Percentiles rank a stretch among this genome's conserved stretches.
Conservation (phyloP, 2,797 vertebrate genomes). For the Pachyuromys duprasi region DNA sequence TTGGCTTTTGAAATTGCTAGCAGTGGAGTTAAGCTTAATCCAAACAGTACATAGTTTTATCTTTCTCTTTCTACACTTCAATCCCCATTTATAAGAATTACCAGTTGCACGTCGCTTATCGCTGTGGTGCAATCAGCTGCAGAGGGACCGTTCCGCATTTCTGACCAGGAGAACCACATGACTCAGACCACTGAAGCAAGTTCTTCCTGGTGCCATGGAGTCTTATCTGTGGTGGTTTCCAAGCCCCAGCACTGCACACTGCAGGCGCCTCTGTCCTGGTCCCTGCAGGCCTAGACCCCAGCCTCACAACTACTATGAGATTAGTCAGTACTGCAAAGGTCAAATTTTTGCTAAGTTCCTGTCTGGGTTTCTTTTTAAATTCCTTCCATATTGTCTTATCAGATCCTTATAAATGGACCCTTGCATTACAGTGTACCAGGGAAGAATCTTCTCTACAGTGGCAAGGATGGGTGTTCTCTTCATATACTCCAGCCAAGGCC, state of each 20-base stretch:
- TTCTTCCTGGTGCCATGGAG: neutral
- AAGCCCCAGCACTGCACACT: neutral
- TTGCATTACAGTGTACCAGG: neutral
- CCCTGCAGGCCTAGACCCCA: neutral
- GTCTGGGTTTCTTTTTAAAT: neutral
- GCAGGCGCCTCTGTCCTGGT: neutral
- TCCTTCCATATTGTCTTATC: neutral
- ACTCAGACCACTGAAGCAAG: neutral
- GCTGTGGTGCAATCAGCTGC: too few species aligned
- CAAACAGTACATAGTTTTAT: constrained; percentile 67
- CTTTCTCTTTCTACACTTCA: constrained; percentile 53
- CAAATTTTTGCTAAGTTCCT: neutral
- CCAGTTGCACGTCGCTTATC: neutral
- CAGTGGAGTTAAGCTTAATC: constrained; percentile 71
- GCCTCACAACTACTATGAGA: neutral
- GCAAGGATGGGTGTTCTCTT: neutral
- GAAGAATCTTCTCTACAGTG: neutral
- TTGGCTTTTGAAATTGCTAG: constrained; percentile 69
- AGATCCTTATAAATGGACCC: neutral
- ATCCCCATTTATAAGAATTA: constrained; percentile 60
- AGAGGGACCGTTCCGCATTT: neutral
- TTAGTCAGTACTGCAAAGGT: neutral
- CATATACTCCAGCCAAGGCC: neutral
- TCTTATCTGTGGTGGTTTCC: neutral
- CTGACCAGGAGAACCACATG: neutral